A percentile compares a stretch with the other conserved stretches of the same genome.
These are phyloP conservation scores for Caligus rogercresseyi DNA, from an alignment of 1,140 invertebrate genomes.

Conservation along the genomic window DNA sequence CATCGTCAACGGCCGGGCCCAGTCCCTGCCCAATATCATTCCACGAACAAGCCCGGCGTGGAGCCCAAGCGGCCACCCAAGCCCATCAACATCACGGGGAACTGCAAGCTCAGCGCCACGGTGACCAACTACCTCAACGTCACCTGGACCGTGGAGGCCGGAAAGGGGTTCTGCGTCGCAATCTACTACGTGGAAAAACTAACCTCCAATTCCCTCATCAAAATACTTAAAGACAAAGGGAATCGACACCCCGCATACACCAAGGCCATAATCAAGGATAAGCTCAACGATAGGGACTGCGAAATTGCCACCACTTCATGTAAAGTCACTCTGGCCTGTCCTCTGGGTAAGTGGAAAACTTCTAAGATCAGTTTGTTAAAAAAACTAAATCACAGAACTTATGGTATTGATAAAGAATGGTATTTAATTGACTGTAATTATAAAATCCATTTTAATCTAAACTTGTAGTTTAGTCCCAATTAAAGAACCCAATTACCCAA, in stretches of 20 bases:
- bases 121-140: constrained; percentile 63
- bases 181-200: constrained; percentile 73
- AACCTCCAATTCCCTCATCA: constrained; percentile 57
- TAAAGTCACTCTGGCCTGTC: constrained; percentile 69
- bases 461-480: too few species aligned
- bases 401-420: too few species aligned
- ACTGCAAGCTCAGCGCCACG: constrained; percentile 72
- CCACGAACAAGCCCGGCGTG: constrained; percentile 87
- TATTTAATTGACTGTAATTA: too few species aligned
- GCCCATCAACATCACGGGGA: constrained; percentile 81
- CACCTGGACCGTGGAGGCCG: constrained; percentile 74
- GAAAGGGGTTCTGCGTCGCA: constrained; percentile 48
- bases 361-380: not conserved
- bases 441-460: too few species aligned
- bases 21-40: constrained; percentile 81
- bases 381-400: not conserved
- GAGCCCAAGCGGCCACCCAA: constrained; percentile 87
- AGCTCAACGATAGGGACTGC: constrained; percentile 69
- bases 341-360: constrained; percentile 51
- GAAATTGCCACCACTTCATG: constrained; percentile 87
- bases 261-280: constrained; percentile 76
- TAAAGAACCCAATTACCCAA: too few species aligned
- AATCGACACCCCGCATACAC: constrained; percentile 73
- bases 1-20: constrained; percentile 81
- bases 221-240: constrained; percentile 64